Base-by-base conservation (phyloP, 2,113 vertebrate genomes). In the Guaruba guarouba region DNA sequence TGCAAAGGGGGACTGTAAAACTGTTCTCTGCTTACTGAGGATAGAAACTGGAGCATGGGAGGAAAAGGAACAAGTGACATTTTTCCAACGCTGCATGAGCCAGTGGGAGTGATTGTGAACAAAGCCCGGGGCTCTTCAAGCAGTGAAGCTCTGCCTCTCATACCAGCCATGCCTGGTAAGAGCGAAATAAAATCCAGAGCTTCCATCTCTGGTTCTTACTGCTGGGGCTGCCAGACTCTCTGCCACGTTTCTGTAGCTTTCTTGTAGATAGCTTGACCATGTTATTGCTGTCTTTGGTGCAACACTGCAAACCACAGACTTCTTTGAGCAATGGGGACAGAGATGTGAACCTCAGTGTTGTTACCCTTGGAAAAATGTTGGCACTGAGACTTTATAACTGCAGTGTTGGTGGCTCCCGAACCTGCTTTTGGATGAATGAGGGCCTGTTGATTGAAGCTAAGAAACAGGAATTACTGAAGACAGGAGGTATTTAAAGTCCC, bases 51-150 rank as follows among this genome's bases (percentile, higher is more conserved):
- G 93, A 95, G 73, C 91, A 89, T 20, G 62, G 76, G 46, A 91
- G 39, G 57, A 77, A 75, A 92, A 46, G 83, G 74, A 77, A 93
- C 81, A 84, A 95, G 92, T 81, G 83, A 84, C 28, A 16, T 82
- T 94, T 92, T 69, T 67, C 90, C 85, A 80, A 63, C 13, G 1
- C 82, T 37, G 70, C 84, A 37, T 64, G 93, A 97, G 62, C 92
- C 90, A 66, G 96, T 94, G 95, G 96, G 95, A 94, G 95, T 92
- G 94, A 95, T 74, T 93, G 90, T 1, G 63, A 95, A 92, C 88
- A 85, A 93, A 96, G 95, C 96, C 95, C 54, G 67, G 95, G 96
- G 92, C 94, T 90, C 94, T 93, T 80, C 68, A 95, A 94, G 82
- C 88, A 88, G 29, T 6, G 78, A 79, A 90, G 70, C 92, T 93